Conservation (phyloP, 2,113 vertebrate genomes). For the Silurus asotus region DNA sequence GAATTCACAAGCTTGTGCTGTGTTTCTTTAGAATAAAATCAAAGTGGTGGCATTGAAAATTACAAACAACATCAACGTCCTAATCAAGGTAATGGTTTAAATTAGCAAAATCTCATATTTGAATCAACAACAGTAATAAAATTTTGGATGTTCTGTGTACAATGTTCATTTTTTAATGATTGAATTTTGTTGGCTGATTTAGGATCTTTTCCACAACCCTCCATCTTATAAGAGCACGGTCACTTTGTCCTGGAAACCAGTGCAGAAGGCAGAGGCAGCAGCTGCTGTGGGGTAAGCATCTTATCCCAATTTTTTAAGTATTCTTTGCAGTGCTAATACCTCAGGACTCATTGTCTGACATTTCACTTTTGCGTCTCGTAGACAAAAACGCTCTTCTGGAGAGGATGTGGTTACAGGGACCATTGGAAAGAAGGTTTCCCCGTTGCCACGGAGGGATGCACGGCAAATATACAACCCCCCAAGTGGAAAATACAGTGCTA, state of each 20-base stretch:
- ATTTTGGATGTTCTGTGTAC: background rate
- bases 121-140: background rate
- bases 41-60: constrained; percentile 99
- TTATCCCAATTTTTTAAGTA: background rate
- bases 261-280: constrained; percentile 86
- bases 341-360: background rate
- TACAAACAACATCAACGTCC: constrained; percentile 98
- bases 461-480: constrained; percentile 98
- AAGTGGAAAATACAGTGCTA: constrained; percentile 96
- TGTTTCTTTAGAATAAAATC: constrained; percentile 90
- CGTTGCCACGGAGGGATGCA: constrained; percentile 89
- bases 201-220: constrained; percentile 99
- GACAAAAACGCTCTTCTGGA: constrained; percentile 82
- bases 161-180: background rate
- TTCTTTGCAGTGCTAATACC: background rate
- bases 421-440: constrained; percentile 82
- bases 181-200: background rate
- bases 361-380: constrained; percentile 54
- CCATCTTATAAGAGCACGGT: constrained; percentile 98
- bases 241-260: constrained; percentile 96
- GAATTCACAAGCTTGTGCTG: constrained; percentile 16
- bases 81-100: constrained; percentile 86
- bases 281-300: constrained; percentile 59
- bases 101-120: background rate
- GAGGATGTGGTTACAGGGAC: constrained; percentile 82